Conservation (phyloP, 2,113 vertebrate species). For the Stercorarius parasiticus region DNA sequence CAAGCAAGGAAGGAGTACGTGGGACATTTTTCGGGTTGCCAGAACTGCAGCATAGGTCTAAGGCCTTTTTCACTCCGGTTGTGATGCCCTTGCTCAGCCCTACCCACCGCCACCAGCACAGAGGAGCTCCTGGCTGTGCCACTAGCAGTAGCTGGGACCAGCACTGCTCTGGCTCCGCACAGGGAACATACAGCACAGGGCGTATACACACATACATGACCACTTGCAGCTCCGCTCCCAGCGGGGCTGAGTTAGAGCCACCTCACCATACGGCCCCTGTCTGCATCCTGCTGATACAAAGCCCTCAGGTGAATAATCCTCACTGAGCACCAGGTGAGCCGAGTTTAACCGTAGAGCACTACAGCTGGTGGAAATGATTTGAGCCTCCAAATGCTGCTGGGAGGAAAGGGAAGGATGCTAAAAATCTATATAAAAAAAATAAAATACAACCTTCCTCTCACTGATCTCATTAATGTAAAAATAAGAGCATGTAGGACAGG, state of each 20-base stretch:
- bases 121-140: not conserved
- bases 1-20: not conserved
- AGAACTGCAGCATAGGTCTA: not conserved
- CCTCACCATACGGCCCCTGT: not conserved
- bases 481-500: not conserved
- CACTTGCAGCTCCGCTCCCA: not conserved
- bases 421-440: not conserved
- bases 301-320: not conserved
- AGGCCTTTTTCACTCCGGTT: not conserved
- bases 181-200: not conserved
- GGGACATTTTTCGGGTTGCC: rapidly evolving
- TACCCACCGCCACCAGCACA: not conserved
- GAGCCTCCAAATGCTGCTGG: not conserved
- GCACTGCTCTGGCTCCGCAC: not conserved
- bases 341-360: not conserved
- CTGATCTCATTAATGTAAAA: not conserved
- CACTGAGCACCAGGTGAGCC: not conserved
- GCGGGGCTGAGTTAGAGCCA: not conserved
- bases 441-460: not conserved
- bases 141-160: not conserved
- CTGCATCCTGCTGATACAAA: not conserved
- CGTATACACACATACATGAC: not conserved
- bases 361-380: not conserved
- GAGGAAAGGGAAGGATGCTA: not conserved
- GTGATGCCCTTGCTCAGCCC: not conserved